Base-by-base conservation (phyloP, 64 coral and sea anemone genomes). In the Orbicella faveolata region DNA sequence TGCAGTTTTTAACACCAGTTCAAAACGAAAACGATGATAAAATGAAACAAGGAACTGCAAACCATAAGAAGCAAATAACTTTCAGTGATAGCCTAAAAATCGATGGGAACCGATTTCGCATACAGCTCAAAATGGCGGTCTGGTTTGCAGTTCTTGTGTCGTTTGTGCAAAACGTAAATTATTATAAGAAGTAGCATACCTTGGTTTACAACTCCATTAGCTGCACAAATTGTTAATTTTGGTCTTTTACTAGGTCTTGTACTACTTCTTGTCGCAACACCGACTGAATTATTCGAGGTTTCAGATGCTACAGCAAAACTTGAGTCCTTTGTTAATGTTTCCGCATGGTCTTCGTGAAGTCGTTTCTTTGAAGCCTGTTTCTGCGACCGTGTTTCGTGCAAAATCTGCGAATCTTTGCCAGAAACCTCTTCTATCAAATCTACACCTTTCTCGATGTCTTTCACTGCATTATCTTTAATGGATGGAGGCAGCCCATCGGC, bases 351-450 rank as follows among this genome's bases (percentile, higher is more conserved):
- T 69, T 92, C 83, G 16, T 87, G 82, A 87, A 79, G 83, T 21
- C 83, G 74, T 76, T 87, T 87, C 68, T 87, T 67, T 74, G 75
- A 87, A 63, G 75, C 82, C 39, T 79, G 90, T 92, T 87, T 92
- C 66, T 92, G 90, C 25, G 90, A 92, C 36, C 90, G 79, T 61
- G 90, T 92, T 79, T 92, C 90, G 51, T 92, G 90, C n/a, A 92
- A 72, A 79, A 87, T 83, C 36, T 68, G 41, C 2, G 83, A 36
- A 72, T 87, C 90, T 73, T 92, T 92, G n/a, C 75, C 14, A 63
- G 74, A 17, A 39, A 72, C 57, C 19, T 79, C 90, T 16, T 80
- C 75, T 74, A 35, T 73, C 51, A 86, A 72, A 80, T 92, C 77
- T 51, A 23, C 54, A 36, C 37, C 33, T 14, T 76, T 80, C 73